Evolutionary conservation across 2,797 vertebrate genomes (phyloP), one percentile per base, ranked within the genome.

Genomic region (Zalophus californianus): DNA sequence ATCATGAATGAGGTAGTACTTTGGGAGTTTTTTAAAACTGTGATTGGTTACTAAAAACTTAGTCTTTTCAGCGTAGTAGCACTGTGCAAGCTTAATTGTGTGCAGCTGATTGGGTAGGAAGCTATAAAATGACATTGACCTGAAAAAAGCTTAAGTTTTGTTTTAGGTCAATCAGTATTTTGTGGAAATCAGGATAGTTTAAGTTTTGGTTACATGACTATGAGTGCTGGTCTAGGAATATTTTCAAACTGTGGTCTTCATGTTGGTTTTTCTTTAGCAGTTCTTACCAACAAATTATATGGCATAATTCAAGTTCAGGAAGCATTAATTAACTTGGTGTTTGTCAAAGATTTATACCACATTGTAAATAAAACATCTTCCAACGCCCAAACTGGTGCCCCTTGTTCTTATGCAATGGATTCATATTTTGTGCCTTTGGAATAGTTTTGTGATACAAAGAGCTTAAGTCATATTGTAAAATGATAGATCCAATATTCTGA

Each of bases 391-490:
- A 93, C 18, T 70, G 29, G 14, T 80, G 68, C 87, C 32, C 35
- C 62, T 85, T 91, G 54, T 77, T 82, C 16, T 78, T 21, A 86
- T 70, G 20, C 25, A 91, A 48, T 48, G 20, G n/a, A 89, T 80
- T 70, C 35, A 89, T 82, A 79, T 66, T 91, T 79, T 95, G 41
- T 32, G 21, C 38, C 60, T 95, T 77, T 89, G 50, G 27, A 79
- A 54, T 93, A 25, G 44, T 79, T 93, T 20, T 88, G n/a, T 91
- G 62, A 73, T 77, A 2, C 54, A 91, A 87, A 87, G 27, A 97
- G n/a, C 2, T 79, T 68, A 90, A 66, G 50, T 84, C 23, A 56
- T 87, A 64, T 6, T 83, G 70, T 83, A 83, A 95, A 84, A 73
- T 16, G 60, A 84, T 21, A 68, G n/a, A 91, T 66, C n/a, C 85